phyloP scores from a whole-genome alignment of 2,797 vertebrate genomes.

The Lepus townsendii region DNA sequence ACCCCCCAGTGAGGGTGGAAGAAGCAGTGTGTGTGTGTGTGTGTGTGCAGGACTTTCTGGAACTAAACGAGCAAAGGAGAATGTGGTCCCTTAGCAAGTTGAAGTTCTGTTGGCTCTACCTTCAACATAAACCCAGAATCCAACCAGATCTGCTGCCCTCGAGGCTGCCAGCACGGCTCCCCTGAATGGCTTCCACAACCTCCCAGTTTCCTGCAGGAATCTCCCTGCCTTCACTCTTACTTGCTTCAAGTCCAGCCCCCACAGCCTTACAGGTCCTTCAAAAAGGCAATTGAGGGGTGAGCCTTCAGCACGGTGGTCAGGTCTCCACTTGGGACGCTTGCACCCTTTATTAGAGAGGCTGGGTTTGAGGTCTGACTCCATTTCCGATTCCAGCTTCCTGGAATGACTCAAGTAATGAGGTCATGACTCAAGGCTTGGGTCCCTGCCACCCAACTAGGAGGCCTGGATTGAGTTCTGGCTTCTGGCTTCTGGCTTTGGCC shows the following conservation, averaged over 20 bases:
- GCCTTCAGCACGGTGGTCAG: too few species aligned
- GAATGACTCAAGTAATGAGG: too few species aligned
- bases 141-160: not conserved
- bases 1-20: not conserved
- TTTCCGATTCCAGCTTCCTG: too few species aligned
- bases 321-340: too few species aligned
- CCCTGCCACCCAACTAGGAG: too few species aligned
- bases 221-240: slow-evolving; percentile 1
- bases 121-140: slow-evolving; percentile 20
- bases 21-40: not conserved
- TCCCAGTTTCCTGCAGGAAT: not conserved
- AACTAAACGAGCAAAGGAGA: slow-evolving; percentile 54
- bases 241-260: slow-evolving; percentile 25
- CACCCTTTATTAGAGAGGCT: too few species aligned
- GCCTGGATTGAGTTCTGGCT: too few species aligned
- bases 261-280: not conserved
- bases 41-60: not conserved
- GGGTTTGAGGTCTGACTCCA: too few species aligned
- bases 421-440: too few species aligned
- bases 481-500: too few species aligned
- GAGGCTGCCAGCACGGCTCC: not conserved
- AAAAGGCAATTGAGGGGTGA: not conserved
- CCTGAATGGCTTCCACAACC: slow-evolving; percentile 22
- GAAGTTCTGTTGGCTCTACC: not conserved
- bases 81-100: not conserved